Percentiles rank a stretch among this genome's conserved stretches.
Evolutionary conservation across 1,140 invertebrate species (phyloP).

Genomic region (Liolophura sinensis): DNA sequence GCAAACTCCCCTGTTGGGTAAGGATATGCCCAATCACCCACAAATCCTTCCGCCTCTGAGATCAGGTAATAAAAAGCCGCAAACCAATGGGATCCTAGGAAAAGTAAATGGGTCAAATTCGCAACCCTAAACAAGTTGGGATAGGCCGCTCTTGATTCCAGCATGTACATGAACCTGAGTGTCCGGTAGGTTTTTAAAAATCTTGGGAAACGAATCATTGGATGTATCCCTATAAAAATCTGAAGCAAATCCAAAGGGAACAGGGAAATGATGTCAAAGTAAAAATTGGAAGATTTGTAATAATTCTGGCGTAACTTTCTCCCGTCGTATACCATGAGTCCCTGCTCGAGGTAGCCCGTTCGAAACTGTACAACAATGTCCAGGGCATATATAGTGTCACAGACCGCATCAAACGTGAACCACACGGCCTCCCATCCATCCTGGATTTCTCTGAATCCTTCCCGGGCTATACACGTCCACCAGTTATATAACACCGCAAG

Average conservation of each 20-base stretch:
- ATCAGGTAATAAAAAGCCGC: constrained; percentile 96
- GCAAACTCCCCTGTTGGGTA: constrained; percentile 73
- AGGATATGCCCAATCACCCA: constrained; percentile 91
- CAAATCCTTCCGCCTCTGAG: constrained; percentile 87
- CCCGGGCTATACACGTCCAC: constrained; percentile 92
- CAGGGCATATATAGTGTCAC: constrained; percentile 82
- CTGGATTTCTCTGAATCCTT: constrained; percentile 91
- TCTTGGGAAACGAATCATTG: constrained; percentile 60
- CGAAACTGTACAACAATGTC: constrained; percentile 89
- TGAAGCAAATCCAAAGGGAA: constrained; percentile 86
- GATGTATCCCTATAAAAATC: constrained; percentile 50
- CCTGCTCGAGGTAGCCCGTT: constrained; percentile 94
- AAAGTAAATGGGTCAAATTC: constrained; percentile 91
- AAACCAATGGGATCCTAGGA: constrained; percentile 96
- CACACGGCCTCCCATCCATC: constrained; percentile 67
- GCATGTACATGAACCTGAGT: constrained; percentile 93
- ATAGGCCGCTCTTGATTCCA: constrained; percentile 91
- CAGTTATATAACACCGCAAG: constrained; percentile 90
- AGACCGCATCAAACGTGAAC: constrained; percentile 79
- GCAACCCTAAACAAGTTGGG: constrained; percentile 96
- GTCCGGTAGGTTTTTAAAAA: constrained; percentile 81
- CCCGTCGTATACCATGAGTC: constrained; percentile 89
- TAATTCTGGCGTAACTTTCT: constrained; percentile 89
- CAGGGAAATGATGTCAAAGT: constrained; percentile 83
- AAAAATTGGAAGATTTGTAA: constrained; percentile 79